These are phyloP conservation scores for Pterostichus niger DNA, from an alignment of 2,888 invertebrate species.

Conservation along the genomic window DNA sequence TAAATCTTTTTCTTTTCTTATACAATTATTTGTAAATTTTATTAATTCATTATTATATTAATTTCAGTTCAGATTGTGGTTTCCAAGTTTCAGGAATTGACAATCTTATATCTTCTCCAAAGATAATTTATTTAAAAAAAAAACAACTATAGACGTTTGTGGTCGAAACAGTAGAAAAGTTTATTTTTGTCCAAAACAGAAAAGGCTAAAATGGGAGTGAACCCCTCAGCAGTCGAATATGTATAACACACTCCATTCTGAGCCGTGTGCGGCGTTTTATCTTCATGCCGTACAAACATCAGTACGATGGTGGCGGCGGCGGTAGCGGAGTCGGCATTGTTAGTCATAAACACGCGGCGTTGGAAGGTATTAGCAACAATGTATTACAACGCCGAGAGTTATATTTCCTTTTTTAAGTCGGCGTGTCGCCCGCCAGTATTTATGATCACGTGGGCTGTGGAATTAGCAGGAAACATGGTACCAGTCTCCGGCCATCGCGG, in stretches of 20 bases:
- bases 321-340: neutral
- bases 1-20: too few relatives aligned
- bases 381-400: constrained; percentile 50
- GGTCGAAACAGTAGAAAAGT: too few relatives aligned
- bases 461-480: constrained; percentile 64
- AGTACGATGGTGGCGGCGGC: neutral
- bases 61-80: too few relatives aligned
- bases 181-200: too few relatives aligned
- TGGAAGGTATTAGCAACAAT: constrained; percentile 56
- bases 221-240: too few relatives aligned
- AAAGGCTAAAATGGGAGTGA: too few relatives aligned
- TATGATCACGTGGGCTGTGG: constrained; percentile 59
- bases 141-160: too few relatives aligned
- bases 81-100: too few relatives aligned
- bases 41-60: too few relatives aligned
- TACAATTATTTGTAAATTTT: too few relatives aligned
- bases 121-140: too few relatives aligned
- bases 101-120: too few relatives aligned
- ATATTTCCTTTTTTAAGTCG: constrained; percentile 62
- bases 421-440: constrained; percentile 47
- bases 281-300: constrained; percentile 7
- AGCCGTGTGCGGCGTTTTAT: neutral
- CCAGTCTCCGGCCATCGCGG: constrained; percentile 54
- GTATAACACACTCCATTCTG: neutral
- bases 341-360: constrained; percentile 41